Evolutionary conservation across 2,888 invertebrate species (phyloP), one percentile per base, ranked within the genome.

Genomic region (Sicus ferrugineus): DNA sequence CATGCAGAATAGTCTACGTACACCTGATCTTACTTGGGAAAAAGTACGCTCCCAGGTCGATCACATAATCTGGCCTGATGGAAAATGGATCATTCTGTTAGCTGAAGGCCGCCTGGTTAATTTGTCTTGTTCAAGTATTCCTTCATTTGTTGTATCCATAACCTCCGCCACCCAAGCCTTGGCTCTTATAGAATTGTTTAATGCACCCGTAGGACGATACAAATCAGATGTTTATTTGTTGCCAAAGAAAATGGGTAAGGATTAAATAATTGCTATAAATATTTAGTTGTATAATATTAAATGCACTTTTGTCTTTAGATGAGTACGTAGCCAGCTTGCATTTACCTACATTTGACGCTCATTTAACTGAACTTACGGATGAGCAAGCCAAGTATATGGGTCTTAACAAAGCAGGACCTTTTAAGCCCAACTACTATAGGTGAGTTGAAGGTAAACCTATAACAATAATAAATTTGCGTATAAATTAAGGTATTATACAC

Each of bases 361-460:
- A 98, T 82, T 88, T 98, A 77, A 98, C 98, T 0, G 98, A 98
- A 84, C 88, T 98, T 66, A 90, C 92, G 4, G 98, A 98, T 84
- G 98, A 98, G 80, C 98, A 98, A 86, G 97, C 97, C 58, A 97
- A 97, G 85, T 98, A 98, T 83, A 91, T 98, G 88, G 98, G 98
- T 73, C 90, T 98, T 38, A 96, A 96, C 84, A 98, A 98, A 88
- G 95, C 96, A 65, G 98, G 98, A 62, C 98, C 98, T 54, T 98
- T 98, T 87, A 98, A 98, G 87, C 98, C 98, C 74, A 98, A 97
- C 86, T 97, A 98, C 86, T 98, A 98, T 87, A 92, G 98, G 91
- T 98, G 54, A 65, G 65, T 65, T 23, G 54, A 54, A 65, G 54
- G 52, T 65, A 65, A 65, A 65, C 23, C 5, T 9, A 16, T 42